Conservation (phyloP, 53 echinoderm and acorn worm species). For the Astropecten irregularis region DNA sequence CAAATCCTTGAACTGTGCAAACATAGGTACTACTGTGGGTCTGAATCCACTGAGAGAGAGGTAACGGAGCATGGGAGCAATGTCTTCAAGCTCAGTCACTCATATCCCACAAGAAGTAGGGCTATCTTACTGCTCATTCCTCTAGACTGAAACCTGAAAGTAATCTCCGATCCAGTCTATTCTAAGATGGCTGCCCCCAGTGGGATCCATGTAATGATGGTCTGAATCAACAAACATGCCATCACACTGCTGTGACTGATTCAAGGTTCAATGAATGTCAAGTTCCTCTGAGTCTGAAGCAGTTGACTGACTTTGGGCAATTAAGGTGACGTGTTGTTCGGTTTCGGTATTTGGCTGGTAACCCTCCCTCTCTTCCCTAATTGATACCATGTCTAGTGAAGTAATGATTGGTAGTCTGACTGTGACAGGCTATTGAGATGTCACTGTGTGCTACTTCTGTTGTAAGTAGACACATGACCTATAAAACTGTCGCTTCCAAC, state of each 20-base stretch:
- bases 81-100: no score
- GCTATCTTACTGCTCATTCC: no score
- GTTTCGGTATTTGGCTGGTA: not conserved
- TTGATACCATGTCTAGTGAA: not conserved
- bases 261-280: constrained; percentile 20
- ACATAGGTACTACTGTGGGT: no score
- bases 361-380: no score
- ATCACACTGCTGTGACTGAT: constrained; percentile 12
- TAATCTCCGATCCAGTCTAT: no score
- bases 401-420: constrained; percentile 11
- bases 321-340: not conserved
- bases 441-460: not conserved
- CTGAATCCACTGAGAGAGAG: no score
- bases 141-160: no score
- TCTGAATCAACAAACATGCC: constrained; percentile 47
- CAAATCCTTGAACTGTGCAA: no score
- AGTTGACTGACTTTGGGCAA: constrained; percentile 6
- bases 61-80: no score
- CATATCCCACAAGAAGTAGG: no score
- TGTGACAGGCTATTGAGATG: constrained; percentile 9
- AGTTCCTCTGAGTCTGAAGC: constrained; percentile 13
- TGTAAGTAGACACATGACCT: no score
- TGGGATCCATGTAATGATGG: constrained; percentile 27
- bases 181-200: not conserved
- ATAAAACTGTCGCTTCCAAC: no score